Conservation (phyloP, 2,113 vertebrate species). For the Corydoras sp. region DNA sequence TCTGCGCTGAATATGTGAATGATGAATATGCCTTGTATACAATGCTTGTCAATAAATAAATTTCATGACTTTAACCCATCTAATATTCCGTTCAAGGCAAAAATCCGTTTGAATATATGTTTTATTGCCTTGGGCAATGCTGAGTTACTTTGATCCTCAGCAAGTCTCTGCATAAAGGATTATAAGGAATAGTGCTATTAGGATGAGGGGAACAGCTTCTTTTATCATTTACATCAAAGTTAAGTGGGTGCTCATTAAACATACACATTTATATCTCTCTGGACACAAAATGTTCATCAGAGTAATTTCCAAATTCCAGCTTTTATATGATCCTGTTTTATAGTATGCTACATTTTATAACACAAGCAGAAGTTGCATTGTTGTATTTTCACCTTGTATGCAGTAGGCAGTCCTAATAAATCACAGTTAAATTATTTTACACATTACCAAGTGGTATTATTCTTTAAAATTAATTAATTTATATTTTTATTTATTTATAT, state of each 20-base stretch:
- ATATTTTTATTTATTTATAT: no score
- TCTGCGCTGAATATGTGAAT: constrained; percentile 25
- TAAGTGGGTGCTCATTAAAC: constrained; percentile 60
- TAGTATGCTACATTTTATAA: constrained; percentile 54
- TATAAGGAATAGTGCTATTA: constrained; percentile 70
- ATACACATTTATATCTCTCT: constrained; percentile 52
- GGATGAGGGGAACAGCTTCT: constrained; percentile 63
- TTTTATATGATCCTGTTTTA: constrained; percentile 9
- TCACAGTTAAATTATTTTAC: background rate
- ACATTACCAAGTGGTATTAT: background rate
- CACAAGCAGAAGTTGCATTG: constrained; percentile 60
- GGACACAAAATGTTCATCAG: constrained; percentile 39
- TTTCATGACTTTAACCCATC: constrained; percentile 61
- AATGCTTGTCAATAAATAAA: constrained; percentile 61
- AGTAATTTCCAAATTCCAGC: constrained; percentile 7
- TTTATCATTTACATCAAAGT: constrained; percentile 74
- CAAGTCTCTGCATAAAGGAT: constrained; percentile 70
- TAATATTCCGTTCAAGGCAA: constrained; percentile 65
- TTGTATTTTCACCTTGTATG: constrained; percentile 58
- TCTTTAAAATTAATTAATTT: background rate
- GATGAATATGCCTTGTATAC: constrained; percentile 54
- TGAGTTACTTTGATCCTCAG: constrained; percentile 67
- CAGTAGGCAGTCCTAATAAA: constrained; percentile 39
- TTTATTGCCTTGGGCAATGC: constrained; percentile 61
- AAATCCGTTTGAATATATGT: constrained; percentile 63